Base-by-base conservation (phyloP, 2,113 vertebrate genomes). In the Chiloscyllium plagiosum region DNA sequence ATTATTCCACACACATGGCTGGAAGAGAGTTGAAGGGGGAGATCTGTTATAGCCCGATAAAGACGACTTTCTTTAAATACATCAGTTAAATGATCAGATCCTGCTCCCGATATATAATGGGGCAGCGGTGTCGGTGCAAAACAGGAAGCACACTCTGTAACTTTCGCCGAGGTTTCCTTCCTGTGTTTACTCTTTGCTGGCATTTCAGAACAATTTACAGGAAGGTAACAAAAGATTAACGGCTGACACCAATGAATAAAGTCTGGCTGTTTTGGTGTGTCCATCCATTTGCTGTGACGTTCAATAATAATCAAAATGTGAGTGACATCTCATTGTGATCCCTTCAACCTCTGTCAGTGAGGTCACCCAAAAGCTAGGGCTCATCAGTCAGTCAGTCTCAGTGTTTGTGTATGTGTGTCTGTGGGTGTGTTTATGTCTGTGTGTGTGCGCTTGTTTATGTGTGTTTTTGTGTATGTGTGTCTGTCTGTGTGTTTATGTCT, bases 81-180 rank as follows among this genome's bases (percentile, higher is more conserved):
- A 52, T 76, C 22, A 95, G 68, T 17, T 5, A 42, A 52, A 52
- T 17, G 94, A 72, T 22, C 69, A 19, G 68, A 95, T 95, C 69
- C 47, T 15, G 68, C 37, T 72, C 37, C 69, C 13, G 68, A 76
- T 29, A 13, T 33, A 50, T 50, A 95, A 29, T 2, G 69, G 72
- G 47, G 26, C 94, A 33, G 68, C 1, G 69, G 26, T 72, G 42
- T 52, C 52, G 61, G 69, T 7, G 42, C 22, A 95, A 95, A 95
- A 95, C 94, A 95, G 94, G 94, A 95, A 95, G 47, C 24, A 26
- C 68, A 72, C 69, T 95, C 42, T 95, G 94, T 95, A 95, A 72
- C 94, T 95, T 95, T 95, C 47, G 12, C 94, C 47, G 42, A 72
- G 42, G 26, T 76, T 95, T 95, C 68, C 94, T 95, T 95, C 94